Conservation (phyloP, 2,888 invertebrate species). For the Gnatocerus cornutus region DNA sequence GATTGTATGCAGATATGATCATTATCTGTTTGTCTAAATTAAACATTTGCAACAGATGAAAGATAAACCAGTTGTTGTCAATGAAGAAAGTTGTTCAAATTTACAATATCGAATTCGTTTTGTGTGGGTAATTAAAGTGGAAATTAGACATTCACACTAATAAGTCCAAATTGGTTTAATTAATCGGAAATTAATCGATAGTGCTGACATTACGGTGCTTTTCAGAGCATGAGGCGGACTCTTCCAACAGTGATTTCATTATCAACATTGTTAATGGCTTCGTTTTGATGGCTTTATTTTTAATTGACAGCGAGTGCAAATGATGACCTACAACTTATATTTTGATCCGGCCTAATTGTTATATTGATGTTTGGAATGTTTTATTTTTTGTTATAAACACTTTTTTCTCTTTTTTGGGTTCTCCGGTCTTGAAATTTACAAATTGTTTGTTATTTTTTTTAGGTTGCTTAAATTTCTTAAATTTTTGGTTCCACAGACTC, state of each 20-base stretch:
- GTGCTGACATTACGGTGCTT: slow-evolving; percentile 17
- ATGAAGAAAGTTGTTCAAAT: background rate
- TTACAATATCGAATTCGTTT: background rate
- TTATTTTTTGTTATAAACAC: too few species aligned
- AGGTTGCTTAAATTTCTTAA: too few species aligned
- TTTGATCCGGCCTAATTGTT: slow-evolving; percentile 14
- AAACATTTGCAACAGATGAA: too few species aligned
- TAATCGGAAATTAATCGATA: slow-evolving; percentile 33
- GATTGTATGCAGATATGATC: too few species aligned
- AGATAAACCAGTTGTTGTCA: background rate
- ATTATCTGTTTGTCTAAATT: too few species aligned
- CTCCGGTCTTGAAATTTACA: too few species aligned
- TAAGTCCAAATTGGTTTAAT: slow-evolving; percentile 28
- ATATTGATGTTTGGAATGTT: too few species aligned
- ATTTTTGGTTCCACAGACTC: too few species aligned
- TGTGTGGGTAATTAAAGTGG: background rate
- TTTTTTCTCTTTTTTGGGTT: too few species aligned
- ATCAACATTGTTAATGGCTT: slow-evolving; percentile 9
- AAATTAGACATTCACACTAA: background rate
- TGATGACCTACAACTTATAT: background rate
- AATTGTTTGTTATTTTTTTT: too few species aligned
- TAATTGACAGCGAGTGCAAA: slow-evolving; percentile 16
- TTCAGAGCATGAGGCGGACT: slow-evolving; percentile 34
- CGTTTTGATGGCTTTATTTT: slow-evolving; percentile 10
- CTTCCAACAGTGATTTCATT: slow-evolving; percentile 10